Evolutionary conservation across 2,888 invertebrate species (phyloP).

Genomic region (Resseliella maxima): DNA sequence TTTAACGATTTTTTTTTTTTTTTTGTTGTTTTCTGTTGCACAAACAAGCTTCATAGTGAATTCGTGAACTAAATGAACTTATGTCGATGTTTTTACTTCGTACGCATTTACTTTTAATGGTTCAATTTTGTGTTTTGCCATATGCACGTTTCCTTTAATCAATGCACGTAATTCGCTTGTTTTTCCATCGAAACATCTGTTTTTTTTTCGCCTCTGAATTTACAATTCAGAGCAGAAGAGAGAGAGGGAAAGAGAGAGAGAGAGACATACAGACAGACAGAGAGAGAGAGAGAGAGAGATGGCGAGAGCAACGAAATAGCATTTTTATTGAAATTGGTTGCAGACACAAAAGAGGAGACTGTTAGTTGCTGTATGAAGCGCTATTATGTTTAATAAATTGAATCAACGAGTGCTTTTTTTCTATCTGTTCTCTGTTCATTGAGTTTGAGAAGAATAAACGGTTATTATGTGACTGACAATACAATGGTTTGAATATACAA

Average conservation of each 20-base stretch:
- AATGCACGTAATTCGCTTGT: constrained; percentile 1
- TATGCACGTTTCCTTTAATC: not conserved
- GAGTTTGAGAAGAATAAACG: not conserved
- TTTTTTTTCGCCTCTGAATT: not conserved
- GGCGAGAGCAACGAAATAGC: not conserved
- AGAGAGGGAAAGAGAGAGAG: too few relatives aligned
- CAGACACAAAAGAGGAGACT: not conserved
- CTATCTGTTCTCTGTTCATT: not conserved
- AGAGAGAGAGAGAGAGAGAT: too few relatives aligned
- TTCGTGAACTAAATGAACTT: not conserved
- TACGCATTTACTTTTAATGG: not conserved
- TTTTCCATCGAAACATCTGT: not conserved
- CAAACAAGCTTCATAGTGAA: not conserved
- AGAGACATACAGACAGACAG: too few relatives aligned
- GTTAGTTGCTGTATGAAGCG: constrained; percentile 1
- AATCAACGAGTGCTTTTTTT: not conserved
- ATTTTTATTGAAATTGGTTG: not conserved
- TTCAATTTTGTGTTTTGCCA: constrained; percentile 27
- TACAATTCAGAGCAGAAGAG: too few relatives aligned
- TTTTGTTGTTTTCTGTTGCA: not conserved
- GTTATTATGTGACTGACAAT: constrained; percentile 14
- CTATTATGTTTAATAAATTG: constrained; percentile 16
- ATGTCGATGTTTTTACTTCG: constrained; percentile 12
- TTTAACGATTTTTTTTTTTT: not conserved
- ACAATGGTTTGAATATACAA: not conserved